Evolutionary conservation across 2,888 invertebrate species (phyloP).

Genomic region (Netelia virgata): DNA sequence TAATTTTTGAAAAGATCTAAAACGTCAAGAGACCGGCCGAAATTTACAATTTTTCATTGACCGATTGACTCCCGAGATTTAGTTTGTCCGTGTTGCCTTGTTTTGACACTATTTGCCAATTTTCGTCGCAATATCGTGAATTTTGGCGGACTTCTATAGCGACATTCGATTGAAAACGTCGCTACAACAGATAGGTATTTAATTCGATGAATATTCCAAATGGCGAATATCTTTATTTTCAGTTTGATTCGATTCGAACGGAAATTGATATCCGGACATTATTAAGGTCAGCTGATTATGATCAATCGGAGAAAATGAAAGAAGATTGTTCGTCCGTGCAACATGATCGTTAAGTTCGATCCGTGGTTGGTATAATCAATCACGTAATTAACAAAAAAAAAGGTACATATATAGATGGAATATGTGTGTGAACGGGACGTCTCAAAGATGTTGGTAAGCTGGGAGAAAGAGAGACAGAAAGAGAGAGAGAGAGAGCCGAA

Average conservation of each 20-base stretch:
- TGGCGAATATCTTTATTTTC: background rate
- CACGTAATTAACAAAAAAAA: constrained; percentile 14
- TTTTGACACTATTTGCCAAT: too few relatives aligned
- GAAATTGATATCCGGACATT: background rate
- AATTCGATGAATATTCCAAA: background rate
- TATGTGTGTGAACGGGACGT: constrained; percentile 28
- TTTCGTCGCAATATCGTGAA: too few relatives aligned
- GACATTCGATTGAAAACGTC: too few relatives aligned
- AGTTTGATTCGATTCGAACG: background rate
- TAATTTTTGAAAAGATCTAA: background rate
- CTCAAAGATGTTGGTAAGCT: constrained; percentile 57
- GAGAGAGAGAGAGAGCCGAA: constrained; percentile 14
- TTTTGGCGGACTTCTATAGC: too few relatives aligned
- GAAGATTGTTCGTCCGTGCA: background rate
- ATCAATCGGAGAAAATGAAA: background rate
- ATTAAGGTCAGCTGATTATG: background rate
- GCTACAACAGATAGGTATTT: too few relatives aligned
- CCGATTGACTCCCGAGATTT: background rate
- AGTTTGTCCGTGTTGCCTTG: background rate
- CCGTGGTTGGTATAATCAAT: background rate
- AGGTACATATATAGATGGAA: constrained; percentile 15
- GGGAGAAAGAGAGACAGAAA: constrained; percentile 44
- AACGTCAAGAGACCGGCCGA: background rate
- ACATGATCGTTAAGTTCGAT: constrained; percentile 9
- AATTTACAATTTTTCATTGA: background rate